These are phyloP conservation scores for Pygoscelis antarcticus DNA, from an alignment of 2,113 vertebrate genomes.

Conservation along the genomic window DNA sequence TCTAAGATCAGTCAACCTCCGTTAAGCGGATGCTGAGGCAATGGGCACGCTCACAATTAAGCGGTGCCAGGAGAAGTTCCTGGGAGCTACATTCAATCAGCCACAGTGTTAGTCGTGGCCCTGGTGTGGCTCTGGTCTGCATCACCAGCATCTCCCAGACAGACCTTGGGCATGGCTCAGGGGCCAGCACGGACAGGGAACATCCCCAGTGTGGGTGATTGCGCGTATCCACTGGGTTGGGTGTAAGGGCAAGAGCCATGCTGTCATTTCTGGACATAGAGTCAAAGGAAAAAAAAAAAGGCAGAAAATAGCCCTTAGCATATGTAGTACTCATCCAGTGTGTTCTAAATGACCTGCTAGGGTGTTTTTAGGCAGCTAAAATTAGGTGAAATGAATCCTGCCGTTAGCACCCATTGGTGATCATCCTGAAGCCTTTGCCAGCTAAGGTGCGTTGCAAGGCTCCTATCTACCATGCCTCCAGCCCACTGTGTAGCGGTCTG, in stretches of 20 bases:
- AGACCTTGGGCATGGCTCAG: not conserved
- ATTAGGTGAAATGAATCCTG: not conserved
- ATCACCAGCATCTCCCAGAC: not conserved
- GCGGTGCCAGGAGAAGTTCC: not conserved
- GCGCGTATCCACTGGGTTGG: not conserved
- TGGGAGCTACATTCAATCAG: not conserved
- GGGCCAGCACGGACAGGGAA: not conserved
- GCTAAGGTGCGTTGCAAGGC: not conserved
- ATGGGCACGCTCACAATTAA: not conserved
- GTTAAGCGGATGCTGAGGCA: not conserved
- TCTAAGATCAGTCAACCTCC: not conserved
- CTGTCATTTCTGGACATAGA: not conserved
- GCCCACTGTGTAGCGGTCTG: not conserved
- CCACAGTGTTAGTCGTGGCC: rapidly evolving
- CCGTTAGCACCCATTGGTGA: not conserved
- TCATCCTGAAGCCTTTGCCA: not conserved
- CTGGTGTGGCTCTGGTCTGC: not conserved
- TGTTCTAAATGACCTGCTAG: not conserved
- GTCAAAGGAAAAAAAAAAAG: not conserved
- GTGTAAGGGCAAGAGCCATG: not conserved
- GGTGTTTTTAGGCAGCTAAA: not conserved
- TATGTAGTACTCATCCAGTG: not conserved
- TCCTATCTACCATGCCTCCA: not conserved
- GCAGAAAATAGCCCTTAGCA: not conserved
- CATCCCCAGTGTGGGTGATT: rapidly evolving